Evolutionary conservation across 2,113 vertebrate genomes (phyloP), one percentile per base, ranked within the genome.

Genomic region (Cromileptes altivelis): DNA sequence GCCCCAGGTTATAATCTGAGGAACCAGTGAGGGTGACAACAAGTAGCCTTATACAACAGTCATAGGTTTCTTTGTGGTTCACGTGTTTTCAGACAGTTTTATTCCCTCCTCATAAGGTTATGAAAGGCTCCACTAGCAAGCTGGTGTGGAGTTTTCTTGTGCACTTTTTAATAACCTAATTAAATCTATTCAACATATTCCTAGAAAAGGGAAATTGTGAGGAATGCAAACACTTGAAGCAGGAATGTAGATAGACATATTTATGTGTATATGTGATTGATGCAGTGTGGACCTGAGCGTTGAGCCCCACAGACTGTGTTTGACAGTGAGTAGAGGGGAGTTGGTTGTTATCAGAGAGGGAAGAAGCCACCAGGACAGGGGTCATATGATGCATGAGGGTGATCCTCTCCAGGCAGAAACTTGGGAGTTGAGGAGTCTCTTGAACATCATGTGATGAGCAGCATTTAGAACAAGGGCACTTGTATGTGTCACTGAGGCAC

Each of bases 371-470:
- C 81, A 75, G 88, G 90, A 89, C 57, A 61, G 80, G 33, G 83
- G 83, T 95, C 95, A 94, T 94, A 93, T 95, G 95, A 95, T 94
- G 89, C 86, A 87, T 27, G 72, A 89, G 80, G 86, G 77, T 85
- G 89, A 93, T 94, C 82, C 84, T 93, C 94, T 94, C 55, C 79
- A 81, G 94, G 94, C 94, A 89, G 67, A 90, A 92, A 89, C 84
- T 89, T 93, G 84, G 81, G 89, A 86, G 82, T 88, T 82, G 72
- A 92, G 78, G 80, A 93, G 93, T 95, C 93, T 95, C 92, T 95
- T 95, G 94, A 94, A 94, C 86, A 94, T 91, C 95, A 95, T 95
- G 94, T 96, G 95, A 96, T 90, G 85, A 85, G 85, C 72, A 80
- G 74, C 71, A 75, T 91, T 90, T 90, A 82, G 83, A 94, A 94